Evolutionary conservation across 2,797 vertebrate species (phyloP).

Genomic region (Xyrichtys novacula): DNA sequence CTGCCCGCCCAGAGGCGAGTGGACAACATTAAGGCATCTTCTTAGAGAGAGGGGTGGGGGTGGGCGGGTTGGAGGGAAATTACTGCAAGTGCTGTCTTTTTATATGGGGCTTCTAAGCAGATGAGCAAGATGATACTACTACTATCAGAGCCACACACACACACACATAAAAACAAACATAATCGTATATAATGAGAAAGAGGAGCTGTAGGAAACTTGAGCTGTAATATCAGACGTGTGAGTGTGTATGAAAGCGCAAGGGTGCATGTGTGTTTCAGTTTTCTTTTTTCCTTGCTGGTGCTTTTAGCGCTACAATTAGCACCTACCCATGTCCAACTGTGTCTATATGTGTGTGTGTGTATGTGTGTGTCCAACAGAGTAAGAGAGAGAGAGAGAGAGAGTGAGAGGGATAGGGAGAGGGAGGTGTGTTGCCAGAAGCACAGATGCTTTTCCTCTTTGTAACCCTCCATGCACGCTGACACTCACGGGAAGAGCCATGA

Average conservation of each 20-base stretch:
- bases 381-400: neutral
- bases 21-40: slow-evolving; percentile 68
- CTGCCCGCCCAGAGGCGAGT: slow-evolving; percentile 51
- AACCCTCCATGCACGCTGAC: slow-evolving; percentile 73
- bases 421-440: slow-evolving; percentile 64
- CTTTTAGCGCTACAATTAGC: slow-evolving; percentile 72
- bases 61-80: neutral
- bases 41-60: slow-evolving; percentile 14
- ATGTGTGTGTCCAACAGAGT: slow-evolving; percentile 4
- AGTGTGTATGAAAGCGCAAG: slow-evolving; percentile 8
- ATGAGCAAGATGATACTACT: neutral
- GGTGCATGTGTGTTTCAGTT: slow-evolving; percentile 16
- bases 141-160: neutral
- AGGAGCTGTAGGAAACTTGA: neutral
- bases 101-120: slow-evolving; percentile 6
- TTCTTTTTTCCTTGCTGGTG: slow-evolving; percentile 23
- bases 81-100: slow-evolving; percentile 22
- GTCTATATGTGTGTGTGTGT: slow-evolving; percentile 26
- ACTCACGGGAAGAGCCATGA: slow-evolving; percentile 69
- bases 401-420: neutral
- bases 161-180: neutral
- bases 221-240: neutral
- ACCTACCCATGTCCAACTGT: slow-evolving; percentile 60
- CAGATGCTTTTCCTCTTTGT: slow-evolving; percentile 77
- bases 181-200: neutral